Evolutionary conservation across 2,113 vertebrate species (phyloP).

Genomic region (Xenotilapia flavipinnis): DNA sequence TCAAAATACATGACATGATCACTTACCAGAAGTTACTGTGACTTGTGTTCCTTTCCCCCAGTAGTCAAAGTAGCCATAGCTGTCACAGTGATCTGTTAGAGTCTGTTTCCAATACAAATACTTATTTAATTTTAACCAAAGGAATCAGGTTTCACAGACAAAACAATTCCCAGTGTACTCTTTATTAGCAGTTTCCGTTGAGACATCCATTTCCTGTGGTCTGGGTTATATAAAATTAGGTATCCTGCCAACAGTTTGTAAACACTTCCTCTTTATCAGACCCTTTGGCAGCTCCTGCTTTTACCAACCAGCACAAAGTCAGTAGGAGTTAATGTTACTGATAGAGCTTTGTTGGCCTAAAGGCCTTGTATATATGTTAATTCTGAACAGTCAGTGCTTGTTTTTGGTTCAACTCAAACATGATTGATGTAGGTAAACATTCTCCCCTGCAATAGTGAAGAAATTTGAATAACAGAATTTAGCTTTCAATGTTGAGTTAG

Average conservation of each 20-base stretch:
- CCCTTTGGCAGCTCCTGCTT: background rate
- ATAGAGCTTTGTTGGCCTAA: background rate
- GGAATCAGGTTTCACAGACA: background rate
- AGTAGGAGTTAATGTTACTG: background rate
- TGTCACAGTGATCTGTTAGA: background rate
- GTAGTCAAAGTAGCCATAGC: background rate
- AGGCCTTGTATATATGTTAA: background rate
- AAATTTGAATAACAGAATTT: background rate
- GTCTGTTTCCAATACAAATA: slow-evolving; percentile 13
- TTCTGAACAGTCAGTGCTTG: background rate
- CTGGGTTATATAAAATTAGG: background rate
- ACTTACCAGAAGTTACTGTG: background rate
- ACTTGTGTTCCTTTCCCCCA: slow-evolving; percentile 17
- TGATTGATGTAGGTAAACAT: background rate
- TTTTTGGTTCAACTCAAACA: background rate
- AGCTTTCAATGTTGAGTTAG: background rate
- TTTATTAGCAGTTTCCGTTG: slow-evolving; percentile 11
- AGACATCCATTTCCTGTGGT: slow-evolving; percentile 22
- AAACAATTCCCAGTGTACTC: background rate
- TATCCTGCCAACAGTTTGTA: background rate
- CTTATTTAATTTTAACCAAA: background rate
- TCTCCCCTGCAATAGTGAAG: accelerated
- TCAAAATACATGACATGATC: background rate
- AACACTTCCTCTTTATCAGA: slow-evolving; percentile 28
- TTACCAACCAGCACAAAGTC: background rate